These are phyloP conservation scores for Zygothrica quintamaculata DNA, from an alignment of 2,888 invertebrate genomes.

Conservation along the genomic window DNA sequence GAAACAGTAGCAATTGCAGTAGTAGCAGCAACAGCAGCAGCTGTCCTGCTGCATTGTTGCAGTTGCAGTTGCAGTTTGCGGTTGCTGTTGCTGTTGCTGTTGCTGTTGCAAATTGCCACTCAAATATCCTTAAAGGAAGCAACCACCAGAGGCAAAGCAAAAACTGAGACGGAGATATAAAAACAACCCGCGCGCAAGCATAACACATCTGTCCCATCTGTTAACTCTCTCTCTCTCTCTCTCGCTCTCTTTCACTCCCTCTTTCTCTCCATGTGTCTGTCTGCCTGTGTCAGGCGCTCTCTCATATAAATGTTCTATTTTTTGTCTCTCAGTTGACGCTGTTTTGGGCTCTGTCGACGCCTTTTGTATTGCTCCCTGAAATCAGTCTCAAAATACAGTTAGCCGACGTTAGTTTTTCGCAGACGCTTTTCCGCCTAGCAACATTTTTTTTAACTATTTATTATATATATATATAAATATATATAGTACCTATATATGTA, in stretches of 20 bases:
- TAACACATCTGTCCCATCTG: slow-evolving; percentile 53
- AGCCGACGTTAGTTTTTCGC: slow-evolving; percentile 78
- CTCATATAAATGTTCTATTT: slow-evolving; percentile 13
- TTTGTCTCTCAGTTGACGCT: slow-evolving; percentile 24
- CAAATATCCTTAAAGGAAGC: slow-evolving; percentile 26
- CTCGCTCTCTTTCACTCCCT: slow-evolving; percentile 13
- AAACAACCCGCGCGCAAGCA: slow-evolving; percentile 63
- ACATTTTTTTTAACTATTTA: slow-evolving; percentile 50
- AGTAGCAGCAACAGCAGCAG: slow-evolving; percentile 25
- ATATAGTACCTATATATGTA: slow-evolving; percentile 10
- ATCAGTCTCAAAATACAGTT: slow-evolving; percentile 66
- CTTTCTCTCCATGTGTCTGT: slow-evolving; percentile 24
- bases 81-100: slow-evolving; percentile 45
- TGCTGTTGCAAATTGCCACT: slow-evolving; percentile 51
- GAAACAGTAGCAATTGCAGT: slow-evolving; percentile 24
- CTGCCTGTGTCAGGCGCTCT: slow-evolving; percentile 14
- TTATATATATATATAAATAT: slow-evolving; percentile 12
- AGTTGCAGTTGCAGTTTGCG: slow-evolving; percentile 11
- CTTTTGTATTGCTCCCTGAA: slow-evolving; percentile 63
- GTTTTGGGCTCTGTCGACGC: slow-evolving; percentile 70
- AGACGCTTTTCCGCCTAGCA: slow-evolving; percentile 75
- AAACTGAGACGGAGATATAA: slow-evolving; percentile 30
- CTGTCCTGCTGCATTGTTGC: slow-evolving; percentile 45
- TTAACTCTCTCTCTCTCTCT: slow-evolving; percentile 15
- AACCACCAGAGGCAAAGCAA: slow-evolving; percentile 41